Conservation (phyloP, 2,888 invertebrate species). For the Aquatica leii region DNA sequence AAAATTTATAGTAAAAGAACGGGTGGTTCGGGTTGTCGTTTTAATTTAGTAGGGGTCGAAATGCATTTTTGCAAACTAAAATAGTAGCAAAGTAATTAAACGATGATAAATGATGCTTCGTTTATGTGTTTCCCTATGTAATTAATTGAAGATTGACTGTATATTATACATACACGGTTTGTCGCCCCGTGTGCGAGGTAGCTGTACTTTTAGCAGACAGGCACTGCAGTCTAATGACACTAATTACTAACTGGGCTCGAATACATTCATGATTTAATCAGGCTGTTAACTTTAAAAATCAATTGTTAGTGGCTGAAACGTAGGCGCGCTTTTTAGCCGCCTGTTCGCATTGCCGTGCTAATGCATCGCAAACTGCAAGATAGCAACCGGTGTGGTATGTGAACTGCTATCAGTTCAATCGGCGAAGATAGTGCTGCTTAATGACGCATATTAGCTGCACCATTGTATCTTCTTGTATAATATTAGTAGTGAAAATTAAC, state of each 20-base stretch:
- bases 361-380: slow-evolving; percentile 42
- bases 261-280: slow-evolving; percentile 46
- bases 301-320: slow-evolving; percentile 45
- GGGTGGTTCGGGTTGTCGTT: no score
- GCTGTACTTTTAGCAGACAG: slow-evolving; percentile 27
- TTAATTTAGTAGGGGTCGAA: no score
- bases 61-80: neutral
- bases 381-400: slow-evolving; percentile 44
- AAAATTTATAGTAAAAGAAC: no score
- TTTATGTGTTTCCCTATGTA: slow-evolving; percentile 13
- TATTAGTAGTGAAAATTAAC: slow-evolving; percentile 37
- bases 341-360: slow-evolving; percentile 44
- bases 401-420: slow-evolving; percentile 43
- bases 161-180: slow-evolving; percentile 23
- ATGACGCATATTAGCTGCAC: slow-evolving; percentile 46
- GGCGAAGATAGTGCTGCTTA: slow-evolving; percentile 44
- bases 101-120: slow-evolving; percentile 22
- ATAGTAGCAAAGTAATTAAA: slow-evolving; percentile 15
- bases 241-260: slow-evolving; percentile 44
- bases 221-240: slow-evolving; percentile 40
- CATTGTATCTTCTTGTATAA: slow-evolving; percentile 44
- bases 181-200: slow-evolving; percentile 30
- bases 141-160: slow-evolving; percentile 19
- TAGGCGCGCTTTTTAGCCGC: slow-evolving; percentile 42
- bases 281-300: slow-evolving; percentile 44